Base-by-base conservation (phyloP, 2,888 invertebrate genomes). In the Geotrupes spiniger region DNA sequence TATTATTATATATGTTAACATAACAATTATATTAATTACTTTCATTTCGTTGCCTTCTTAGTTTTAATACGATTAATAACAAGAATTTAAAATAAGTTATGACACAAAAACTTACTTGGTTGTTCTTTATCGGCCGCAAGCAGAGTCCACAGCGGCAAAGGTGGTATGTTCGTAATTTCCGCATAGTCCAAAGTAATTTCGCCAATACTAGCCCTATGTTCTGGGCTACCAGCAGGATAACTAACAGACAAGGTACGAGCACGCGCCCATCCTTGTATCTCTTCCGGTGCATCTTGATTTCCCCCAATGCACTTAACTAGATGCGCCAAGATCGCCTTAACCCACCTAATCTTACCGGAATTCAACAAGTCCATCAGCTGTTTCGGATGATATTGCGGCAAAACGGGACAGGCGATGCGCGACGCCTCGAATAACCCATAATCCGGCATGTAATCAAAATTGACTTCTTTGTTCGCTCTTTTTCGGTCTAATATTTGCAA, bases 321-420 rank as follows among this genome's bases (percentile, higher is more conserved):
- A 78, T 99, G 98, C 1, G 94, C 89, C 33, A 99, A 79, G 55
- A 99, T 99, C 1, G 98, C 98, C 70, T 98, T 97, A 0, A 99
- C 99, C 85, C 98, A 92, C 64, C 93, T 81, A 59, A 95, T 96
- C 76, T 96, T 97, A 2, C 99, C 99, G 43, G 96, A 97, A 75
- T 98, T 98, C 17, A 99, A 78, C 28, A 99, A 75, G 68, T 99
- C 99, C 91, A 99, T 97, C 26, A 99, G 76, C 66, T 98, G 98
- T 66, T 97, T 97, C 0, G 99, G 99, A 75, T 99, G 99, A 71
- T 99, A 99, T 66, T 99, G 99, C 0, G 99, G 99, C 50, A 99
- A 76, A 31, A 98, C 96, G 0, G 98, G 98, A 63, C 95, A 98
- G 0, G 97, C 96, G 68, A 97, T 90, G 53, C 96, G 83, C 3